Conservation (phyloP, 2,888 invertebrate species). For the Orthosia gracilis region DNA sequence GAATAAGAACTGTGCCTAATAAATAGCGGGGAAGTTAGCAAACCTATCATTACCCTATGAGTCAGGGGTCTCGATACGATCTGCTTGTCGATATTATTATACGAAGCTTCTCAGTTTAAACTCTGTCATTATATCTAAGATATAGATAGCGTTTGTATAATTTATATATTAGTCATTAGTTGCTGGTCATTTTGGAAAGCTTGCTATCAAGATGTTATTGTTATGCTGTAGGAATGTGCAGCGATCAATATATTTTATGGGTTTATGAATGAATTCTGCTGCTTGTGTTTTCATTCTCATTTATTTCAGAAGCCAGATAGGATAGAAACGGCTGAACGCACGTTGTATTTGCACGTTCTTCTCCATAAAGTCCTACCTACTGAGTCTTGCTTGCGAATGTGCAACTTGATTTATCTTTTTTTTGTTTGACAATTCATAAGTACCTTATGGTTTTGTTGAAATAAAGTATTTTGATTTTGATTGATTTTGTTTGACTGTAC, state of each 20-base stretch:
- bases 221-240: constrained; percentile 19
- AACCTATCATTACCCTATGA: constrained; percentile 84
- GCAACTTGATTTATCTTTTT: too few relatives aligned
- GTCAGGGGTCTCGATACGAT: constrained; percentile 77
- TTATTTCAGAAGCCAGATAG: neutral
- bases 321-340: neutral
- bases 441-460: too few relatives aligned
- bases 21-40: constrained; percentile 76
- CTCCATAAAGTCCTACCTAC: too few relatives aligned
- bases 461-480: too few relatives aligned
- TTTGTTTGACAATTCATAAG: too few relatives aligned
- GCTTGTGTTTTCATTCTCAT: neutral
- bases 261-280: neutral
- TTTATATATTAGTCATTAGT: constrained; percentile 66
- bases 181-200: constrained; percentile 61
- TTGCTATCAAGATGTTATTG: constrained; percentile 63
- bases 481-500: too few relatives aligned
- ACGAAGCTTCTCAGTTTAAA: constrained; percentile 64
- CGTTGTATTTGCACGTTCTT: too few relatives aligned
- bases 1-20: constrained; percentile 78
- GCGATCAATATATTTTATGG: constrained; percentile 13
- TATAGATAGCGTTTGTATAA: constrained; percentile 66
- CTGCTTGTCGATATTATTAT: constrained; percentile 64
- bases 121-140: constrained; percentile 72
- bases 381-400: too few relatives aligned